Evolutionary conservation across 92 coral and sea anemone genomes (phyloP), one percentile per base, ranked within the genome.

Genomic region (Phenganax marumi): DNA sequence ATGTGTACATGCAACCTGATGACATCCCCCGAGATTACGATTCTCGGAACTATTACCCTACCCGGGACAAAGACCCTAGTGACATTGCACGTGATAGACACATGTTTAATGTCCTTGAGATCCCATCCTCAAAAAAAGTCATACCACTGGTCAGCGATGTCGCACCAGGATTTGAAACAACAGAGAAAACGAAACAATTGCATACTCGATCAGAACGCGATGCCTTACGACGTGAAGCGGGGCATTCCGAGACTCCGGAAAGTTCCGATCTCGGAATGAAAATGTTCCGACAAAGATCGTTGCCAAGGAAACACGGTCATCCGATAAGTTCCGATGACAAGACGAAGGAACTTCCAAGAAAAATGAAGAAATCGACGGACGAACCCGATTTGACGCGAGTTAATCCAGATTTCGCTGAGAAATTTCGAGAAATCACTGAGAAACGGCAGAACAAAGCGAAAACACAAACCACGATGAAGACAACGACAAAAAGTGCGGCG

Each of bases 181-280:
- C 9, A 8, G 61, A 52, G 12, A 61, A 60, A 8, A 78, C 50
- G 9, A 78, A 78, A 63, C 71, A 72, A 52, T 49, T 78, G 13
- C 83, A 78, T 48, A 78, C 83, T 18, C 66, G 73, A 68, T 78
- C 83, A 16, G 57, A 78, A 78, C 66, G 83, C 70, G 83, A 78
- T 11, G 63, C 73, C 16, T n/a, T 78, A 47, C 83, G 83, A 46
- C 83, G 83, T n/a, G 83, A 78, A 50, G 83, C 72, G 57, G 48
- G 83, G 22, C 49, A 22, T 11, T 46, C 57, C 73, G 83, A 78
- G 9, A 11, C 18, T 17, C 33, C 83, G 9, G 83, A 78, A 5
- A 16, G 49, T 39, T 55, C 68, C 51, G 83, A 78, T 43, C 57
- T 50, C 23, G 83, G 83, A 43, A 61, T 60, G 73, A 61, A 62